Conservation (phyloP, 2,888 invertebrate genomes). For the Neocrepidodera transversa region DNA sequence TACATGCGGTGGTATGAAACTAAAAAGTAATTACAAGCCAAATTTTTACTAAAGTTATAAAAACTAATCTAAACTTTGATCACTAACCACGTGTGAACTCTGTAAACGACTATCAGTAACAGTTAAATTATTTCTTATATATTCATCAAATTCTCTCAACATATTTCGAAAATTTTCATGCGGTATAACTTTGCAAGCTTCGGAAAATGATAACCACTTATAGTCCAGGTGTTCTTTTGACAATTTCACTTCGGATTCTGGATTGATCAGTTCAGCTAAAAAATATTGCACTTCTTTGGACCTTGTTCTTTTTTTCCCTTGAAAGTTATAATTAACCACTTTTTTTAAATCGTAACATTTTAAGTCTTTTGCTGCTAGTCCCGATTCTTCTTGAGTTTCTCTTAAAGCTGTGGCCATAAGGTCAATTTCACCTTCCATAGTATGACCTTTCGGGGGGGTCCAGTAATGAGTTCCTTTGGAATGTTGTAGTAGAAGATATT, state of each 20-base stretch:
- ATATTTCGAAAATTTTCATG: conserved; percentile 55
- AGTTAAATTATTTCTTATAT: conserved; percentile 29
- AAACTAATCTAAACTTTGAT: no score
- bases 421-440: conserved; percentile 86
- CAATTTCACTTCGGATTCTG: conserved; percentile 67
- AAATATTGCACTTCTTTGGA: conserved; percentile 80
- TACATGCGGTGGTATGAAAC: no score
- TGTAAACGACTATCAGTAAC: no score
- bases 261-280: conserved; percentile 80
- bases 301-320: conserved; percentile 69
- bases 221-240: conserved; percentile 85
- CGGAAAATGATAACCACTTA: conserved; percentile 79
- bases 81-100: no score
- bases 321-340: conserved; percentile 70
- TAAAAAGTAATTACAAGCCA: no score
- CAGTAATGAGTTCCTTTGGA: conserved; percentile 89
- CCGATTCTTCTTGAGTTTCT: conserved; percentile 91
- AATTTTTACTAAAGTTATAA: no score
- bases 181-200: conserved; percentile 63
- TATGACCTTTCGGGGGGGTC: conserved; percentile 96
- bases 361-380: conserved; percentile 68
- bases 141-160: conserved; percentile 52
- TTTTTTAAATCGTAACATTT: conserved; percentile 72
- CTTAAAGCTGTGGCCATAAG: conserved; percentile 80
- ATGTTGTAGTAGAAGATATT: conserved; percentile 85